Evolutionary conservation across 1,140 invertebrate genomes (phyloP), one percentile per base, ranked within the genome.

Genomic region (Rhynchophorus ferrugineus): DNA sequence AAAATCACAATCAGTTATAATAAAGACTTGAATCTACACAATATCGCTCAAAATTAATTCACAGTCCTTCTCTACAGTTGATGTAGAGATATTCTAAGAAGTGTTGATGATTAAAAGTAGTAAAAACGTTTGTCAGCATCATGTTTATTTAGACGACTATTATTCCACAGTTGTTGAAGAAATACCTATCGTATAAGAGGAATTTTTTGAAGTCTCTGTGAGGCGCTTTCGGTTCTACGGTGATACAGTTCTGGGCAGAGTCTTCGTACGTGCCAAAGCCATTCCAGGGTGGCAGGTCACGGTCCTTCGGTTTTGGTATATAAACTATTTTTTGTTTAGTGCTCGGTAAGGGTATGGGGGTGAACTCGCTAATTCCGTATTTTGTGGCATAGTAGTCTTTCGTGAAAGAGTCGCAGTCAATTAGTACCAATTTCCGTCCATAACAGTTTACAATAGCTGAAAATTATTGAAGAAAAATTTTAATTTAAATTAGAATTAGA

Each of bases 261-360:
- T 95, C 91, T 58, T 91, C 88, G 56, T 88, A 83, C 1, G 79
- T 81, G 3, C 91, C 91, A 70, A 82, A 91, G 3, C 90, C 90
- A 64, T 92, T 93, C 75, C 90, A 92, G 1, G 90, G 89, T 8
- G 91, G 89, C 21, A 88, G 64, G 41, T 82, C 69, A 20, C 74
- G 73, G 37, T 79, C 71, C 16, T 61, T 60, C 3, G 65, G 54
- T 19, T 62, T 68, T 6, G 22, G 65, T 51, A 42, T 70, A 61
- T 48, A 54, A 2, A 73, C 59, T 3, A 66, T 71, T n/a, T 73
- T 64, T 1, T 66, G 59, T 3, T 63, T 58, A 22, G 68, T 64
- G 44, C 68, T 57, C 3, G 82, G 77, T 38, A 65, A 63, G 17
- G 65, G 53, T 3, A 82, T 59, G 0, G 81, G 72, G 2, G 68